Evolutionary conservation across 2,888 invertebrate genomes (phyloP).

Genomic region (Papilio demoleus): DNA sequence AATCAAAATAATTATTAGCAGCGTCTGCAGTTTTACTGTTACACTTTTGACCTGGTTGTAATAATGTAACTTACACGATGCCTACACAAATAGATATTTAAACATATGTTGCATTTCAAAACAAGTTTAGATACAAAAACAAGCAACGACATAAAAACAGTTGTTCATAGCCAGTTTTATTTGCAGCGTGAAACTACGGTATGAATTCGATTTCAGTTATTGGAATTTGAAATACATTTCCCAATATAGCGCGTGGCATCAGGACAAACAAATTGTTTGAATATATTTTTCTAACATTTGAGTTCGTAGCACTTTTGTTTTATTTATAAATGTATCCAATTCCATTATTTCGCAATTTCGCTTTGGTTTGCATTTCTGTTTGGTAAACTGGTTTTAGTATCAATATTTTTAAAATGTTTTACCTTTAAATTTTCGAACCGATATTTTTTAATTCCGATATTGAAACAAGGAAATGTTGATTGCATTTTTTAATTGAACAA

Average conservation of each 20-base stretch:
- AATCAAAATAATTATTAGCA: too few species aligned
- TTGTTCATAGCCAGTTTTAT: constrained; percentile 41
- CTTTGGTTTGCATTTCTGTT: constrained; percentile 10
- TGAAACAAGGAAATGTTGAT: constrained; percentile 14
- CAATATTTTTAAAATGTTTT: constrained; percentile 15
- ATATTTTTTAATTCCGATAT: constrained; percentile 6
- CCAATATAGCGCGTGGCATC: constrained; percentile 13
- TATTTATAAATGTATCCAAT: constrained; percentile 24
- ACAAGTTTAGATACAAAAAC: constrained; percentile 35
- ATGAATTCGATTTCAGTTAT: constrained; percentile 21
- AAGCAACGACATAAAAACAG: constrained; percentile 54
- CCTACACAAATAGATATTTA: not conserved
- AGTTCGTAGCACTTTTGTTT: constrained; percentile 15
- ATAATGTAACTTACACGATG: not conserved
- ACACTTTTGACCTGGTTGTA: not conserved
- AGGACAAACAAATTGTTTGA: constrained; percentile 18
- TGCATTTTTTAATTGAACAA: constrained; percentile 17
- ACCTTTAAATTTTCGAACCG: constrained; percentile 6
- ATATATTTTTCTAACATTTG: constrained; percentile 23
- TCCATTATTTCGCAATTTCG: constrained; percentile 25
- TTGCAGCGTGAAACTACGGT: constrained; percentile 1
- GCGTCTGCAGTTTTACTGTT: not conserved
- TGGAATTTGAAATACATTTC: constrained; percentile 25
- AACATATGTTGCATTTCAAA: not conserved
- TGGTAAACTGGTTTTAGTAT: constrained; percentile 17